Evolutionary conservation across 37 sponge, comb jelly and placozoan genomes (phyloP).

Genomic region (Amphimedon queenslandica): DNA sequence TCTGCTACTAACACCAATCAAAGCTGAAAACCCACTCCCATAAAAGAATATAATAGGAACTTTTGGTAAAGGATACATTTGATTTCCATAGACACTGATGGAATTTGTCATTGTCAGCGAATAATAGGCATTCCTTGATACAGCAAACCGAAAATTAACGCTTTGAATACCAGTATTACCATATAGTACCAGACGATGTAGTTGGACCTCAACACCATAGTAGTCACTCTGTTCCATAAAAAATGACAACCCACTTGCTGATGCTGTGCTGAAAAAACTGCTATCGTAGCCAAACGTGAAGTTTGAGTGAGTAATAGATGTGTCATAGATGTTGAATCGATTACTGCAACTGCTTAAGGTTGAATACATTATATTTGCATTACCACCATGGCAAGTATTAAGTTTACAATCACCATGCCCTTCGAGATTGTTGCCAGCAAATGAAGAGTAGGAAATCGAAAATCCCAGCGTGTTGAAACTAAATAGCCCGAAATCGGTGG

Average conservation of each 20-base stretch:
- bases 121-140: not conserved
- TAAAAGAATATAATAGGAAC: not conserved
- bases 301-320: not conserved
- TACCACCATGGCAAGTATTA: not conserved
- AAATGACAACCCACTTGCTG: not conserved
- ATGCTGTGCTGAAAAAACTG: not conserved
- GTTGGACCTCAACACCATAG: not conserved
- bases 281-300: not conserved
- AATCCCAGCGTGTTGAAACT: not conserved
- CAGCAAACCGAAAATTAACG: not conserved
- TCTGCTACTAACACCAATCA: too few relatives aligned
- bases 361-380: not conserved
- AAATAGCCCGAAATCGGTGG: slow-evolving; percentile 10
- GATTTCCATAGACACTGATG: not conserved
- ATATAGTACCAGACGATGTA: not conserved
- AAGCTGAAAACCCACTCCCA: too few relatives aligned
- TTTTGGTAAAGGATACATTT: not conserved
- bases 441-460: not conserved
- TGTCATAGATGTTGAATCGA: not conserved
- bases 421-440: not conserved
- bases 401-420: not conserved
- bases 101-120: not conserved
- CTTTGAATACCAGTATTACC: not conserved
- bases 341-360: not conserved
- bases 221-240: not conserved